Base-by-base conservation (phyloP, 1,140 invertebrate genomes). In the Calycopis cecrops region DNA sequence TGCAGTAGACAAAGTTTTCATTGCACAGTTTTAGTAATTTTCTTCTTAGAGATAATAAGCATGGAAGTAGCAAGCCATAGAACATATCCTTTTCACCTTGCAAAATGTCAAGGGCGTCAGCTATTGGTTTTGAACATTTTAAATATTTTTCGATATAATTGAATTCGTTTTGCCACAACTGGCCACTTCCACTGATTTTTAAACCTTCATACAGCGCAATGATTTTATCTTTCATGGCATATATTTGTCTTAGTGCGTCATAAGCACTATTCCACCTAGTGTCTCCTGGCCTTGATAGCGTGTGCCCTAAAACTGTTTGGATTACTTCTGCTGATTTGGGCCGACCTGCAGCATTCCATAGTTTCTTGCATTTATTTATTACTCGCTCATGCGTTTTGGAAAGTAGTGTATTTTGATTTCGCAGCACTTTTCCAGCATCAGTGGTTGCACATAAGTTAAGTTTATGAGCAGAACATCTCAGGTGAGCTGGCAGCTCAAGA, bases 241-340 rank as follows among this genome's bases (percentile, higher is more conserved):
- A 3, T 21, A 63, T 57, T 59, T 60, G 38, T 17, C 48, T 53
- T 28, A 66, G 50, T 28, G 48, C 57, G 50, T 62, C 60, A 40
- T 60, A 66, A 53, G 42, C 9, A 40, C 60, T 66, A 42, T 66
- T 60, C 63, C 57, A 66, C 9, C 60, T 57, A 21, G 60, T 66
- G 14, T 18, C 28, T 28, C 57, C 48, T 47, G 60, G 57, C 34
- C 33, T 55, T n/a, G 42, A 52, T 33, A 66, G 35, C 8, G 50
- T 62, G 16, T 60, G 57, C 9, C 57, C 57, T 10, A 65, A n/a
- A 57, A 60, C 16, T 11, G 10, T 44, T 16, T 62, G 52, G 3
- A 65, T 62, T 47, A 62, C 49, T 57, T 59, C 63, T n/a, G 59
- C 59, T 38, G 56, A 57, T 59, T 65, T 59, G 4, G 56, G 63